Conservation (phyloP, 1,140 invertebrate species). For the Calosoma granatense region DNA sequence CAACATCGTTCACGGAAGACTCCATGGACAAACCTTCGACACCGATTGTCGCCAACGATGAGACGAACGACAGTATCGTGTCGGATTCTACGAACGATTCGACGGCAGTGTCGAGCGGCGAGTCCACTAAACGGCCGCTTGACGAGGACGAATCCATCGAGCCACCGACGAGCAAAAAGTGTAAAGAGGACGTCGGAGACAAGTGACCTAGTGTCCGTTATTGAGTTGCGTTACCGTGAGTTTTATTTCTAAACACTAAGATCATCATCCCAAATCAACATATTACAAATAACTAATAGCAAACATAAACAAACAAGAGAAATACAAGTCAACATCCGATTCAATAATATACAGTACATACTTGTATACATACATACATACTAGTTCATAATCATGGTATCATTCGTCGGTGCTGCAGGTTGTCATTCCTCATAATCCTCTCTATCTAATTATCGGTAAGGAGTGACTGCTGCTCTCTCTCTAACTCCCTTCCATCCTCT, state of each 20-base stretch:
- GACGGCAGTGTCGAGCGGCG: constrained; percentile 16
- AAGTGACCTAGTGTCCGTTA: constrained; percentile 32
- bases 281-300: background rate
- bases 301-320: background rate
- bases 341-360: background rate
- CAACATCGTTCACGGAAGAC: constrained; percentile 61
- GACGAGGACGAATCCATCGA: constrained; percentile 27
- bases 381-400: too few relatives aligned
- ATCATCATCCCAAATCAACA: background rate
- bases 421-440: too few relatives aligned
- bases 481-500: too few relatives aligned
- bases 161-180: constrained; percentile 31
- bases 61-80: constrained; percentile 30
- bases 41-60: constrained; percentile 28
- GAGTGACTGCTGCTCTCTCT: too few relatives aligned
- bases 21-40: constrained; percentile 44
- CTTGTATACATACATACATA: too few relatives aligned
- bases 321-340: background rate
- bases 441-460: too few relatives aligned
- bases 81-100: constrained; percentile 33
- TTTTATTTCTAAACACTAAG: background rate
- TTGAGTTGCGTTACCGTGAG: background rate
- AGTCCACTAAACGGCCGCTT: constrained; percentile 25
- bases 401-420: too few relatives aligned
- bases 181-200: constrained; percentile 29